phyloP scores from a whole-genome alignment of 1,140 invertebrate genomes.

The Macrostomum lignano region DNA sequence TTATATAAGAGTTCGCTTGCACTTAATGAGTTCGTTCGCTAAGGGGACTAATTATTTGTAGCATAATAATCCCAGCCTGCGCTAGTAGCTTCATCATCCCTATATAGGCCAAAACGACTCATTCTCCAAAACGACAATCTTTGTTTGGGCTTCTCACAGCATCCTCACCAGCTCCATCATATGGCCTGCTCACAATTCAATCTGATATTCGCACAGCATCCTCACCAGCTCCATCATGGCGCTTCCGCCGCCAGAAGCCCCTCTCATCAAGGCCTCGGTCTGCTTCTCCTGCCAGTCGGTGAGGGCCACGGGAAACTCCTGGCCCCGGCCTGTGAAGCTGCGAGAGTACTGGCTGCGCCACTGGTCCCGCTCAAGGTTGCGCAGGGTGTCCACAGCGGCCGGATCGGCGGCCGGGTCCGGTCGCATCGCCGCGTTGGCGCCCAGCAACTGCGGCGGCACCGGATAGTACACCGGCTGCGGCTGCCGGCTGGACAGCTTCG shows the following conservation, averaged over 20 bases:
- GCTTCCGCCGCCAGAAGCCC: constrained; percentile 13
- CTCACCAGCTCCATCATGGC: too few relatives aligned
- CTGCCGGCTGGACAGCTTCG: constrained; percentile 12
- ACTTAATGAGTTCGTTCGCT: too few relatives aligned
- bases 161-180: too few relatives aligned
- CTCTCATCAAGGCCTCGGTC: constrained; percentile 9
- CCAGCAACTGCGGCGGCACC: constrained; percentile 14
- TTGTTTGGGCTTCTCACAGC: too few relatives aligned
- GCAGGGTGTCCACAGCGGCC: constrained; percentile 12
- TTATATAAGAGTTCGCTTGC: too few relatives aligned
- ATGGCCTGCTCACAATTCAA: too few relatives aligned
- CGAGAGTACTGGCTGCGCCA: constrained; percentile 17
- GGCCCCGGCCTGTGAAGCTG: constrained; percentile 11
- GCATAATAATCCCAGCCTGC: too few relatives aligned
- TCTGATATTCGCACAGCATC: too few relatives aligned
- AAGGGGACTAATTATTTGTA: too few relatives aligned
- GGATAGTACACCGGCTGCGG: constrained; percentile 15
- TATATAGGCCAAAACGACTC: too few relatives aligned
- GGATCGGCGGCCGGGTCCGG: constrained; percentile 7
- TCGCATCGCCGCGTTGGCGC: constrained; percentile 12
- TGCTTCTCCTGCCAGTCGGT: constrained; percentile 18
- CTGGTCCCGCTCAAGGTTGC: constrained; percentile 20
- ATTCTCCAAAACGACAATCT: too few relatives aligned
- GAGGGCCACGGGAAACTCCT: constrained; percentile 11
- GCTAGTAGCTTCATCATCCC: too few relatives aligned